Evolutionary conservation across 2,888 invertebrate species (phyloP), one percentile per base, ranked within the genome.

Genomic region (Scaptomyza tumidula): DNA sequence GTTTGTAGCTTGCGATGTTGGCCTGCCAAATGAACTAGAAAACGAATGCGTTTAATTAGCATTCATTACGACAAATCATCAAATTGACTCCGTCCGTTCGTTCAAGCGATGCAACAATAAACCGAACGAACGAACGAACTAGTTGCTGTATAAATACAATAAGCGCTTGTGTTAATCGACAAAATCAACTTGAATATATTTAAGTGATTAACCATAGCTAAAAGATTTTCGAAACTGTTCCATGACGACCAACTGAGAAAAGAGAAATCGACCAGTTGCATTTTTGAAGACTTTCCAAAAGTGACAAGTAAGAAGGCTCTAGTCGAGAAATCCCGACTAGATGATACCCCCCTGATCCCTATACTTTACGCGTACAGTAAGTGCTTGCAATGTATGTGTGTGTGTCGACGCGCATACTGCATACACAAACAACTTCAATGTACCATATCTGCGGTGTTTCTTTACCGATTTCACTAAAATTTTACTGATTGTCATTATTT

Each of bases 51-150:
- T 76, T 77, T 88, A 89, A 89, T 90, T 90, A 90, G 88, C 89
- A 84, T 90, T 89, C 84, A 89, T 90, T 89, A 90, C 81, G 78
- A 90, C 73, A 86, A 78, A 85, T 86, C 75, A 89, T 86, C 88
- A 86, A 87, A 86, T 88, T 89, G 76, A 72, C 72, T 56, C 53
- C 29, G 53, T 19, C 19, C 19, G 19, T 19, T 19, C 19, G 19
- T 62, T 49, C 50, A 59, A 49, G 76, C 80, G 69, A 54, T 85
- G 82, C 81, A 84, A 84, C 78, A 84, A 80, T 81, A 81, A 84
- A 70, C 61, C 60, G 49, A 46, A 46, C 24, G 49, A n/a, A n/a
- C n/a, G 14, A 37, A 5, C n/a, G 73, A 71, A 87, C 80, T 81
- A 73, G 80, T 64, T 70, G 64, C 64, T 77, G 65, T 72, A 73